Evolutionary conservation across 1,140 invertebrate genomes (phyloP), one percentile per base, ranked within the genome.

Genomic region (Propsilocerus akamusi): DNA sequence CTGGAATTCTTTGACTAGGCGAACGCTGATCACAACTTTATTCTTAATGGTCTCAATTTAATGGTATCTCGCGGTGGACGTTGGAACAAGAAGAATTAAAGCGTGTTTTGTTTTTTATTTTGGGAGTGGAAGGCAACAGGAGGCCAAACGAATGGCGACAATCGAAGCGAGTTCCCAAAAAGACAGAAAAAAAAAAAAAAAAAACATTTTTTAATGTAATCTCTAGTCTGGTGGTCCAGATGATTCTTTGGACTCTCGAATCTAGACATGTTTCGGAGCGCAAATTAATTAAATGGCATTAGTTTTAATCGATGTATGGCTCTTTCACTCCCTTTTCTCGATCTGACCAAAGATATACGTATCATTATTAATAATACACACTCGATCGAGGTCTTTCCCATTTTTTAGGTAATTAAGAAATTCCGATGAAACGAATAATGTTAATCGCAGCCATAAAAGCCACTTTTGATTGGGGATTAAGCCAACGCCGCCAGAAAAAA

Each of bases 271-370:
- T 41, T 41, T 20, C 17, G 22, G 34, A 41, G 17, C 34, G 14
- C 22, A 41, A 41, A n/a, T 41, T 41, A 41, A 41, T 41, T 41
- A 41, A 41, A 41, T 41, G 34, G 34, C 17, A 41, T 41, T 41
- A 41, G 34, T 41, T 41, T 41, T 30, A 12, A 30, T 30, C 14
- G 28, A 10, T 41, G 34, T 20, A 41, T 41, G 34, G 3, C 14
- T 4, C 14, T 30, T n/a, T 30, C 6, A 12, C 7, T 10, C 28
- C 22, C 34, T 41, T 7, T 20, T 41, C 14, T 41, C 22, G 34
- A 4, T 41, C 14, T 20, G 14, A 30, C 28, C n/a, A 8, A 3
- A 30, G 10, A 30, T 30, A 30, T 30, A 4, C 28, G 10, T n/a
- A 30, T 11, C n/a, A 11, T 30, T 11, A 20, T 37, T 11, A n/a